Conservation (phyloP, 2,113 vertebrate genomes). For the Rhegmatorhina hoffmannsi region DNA sequence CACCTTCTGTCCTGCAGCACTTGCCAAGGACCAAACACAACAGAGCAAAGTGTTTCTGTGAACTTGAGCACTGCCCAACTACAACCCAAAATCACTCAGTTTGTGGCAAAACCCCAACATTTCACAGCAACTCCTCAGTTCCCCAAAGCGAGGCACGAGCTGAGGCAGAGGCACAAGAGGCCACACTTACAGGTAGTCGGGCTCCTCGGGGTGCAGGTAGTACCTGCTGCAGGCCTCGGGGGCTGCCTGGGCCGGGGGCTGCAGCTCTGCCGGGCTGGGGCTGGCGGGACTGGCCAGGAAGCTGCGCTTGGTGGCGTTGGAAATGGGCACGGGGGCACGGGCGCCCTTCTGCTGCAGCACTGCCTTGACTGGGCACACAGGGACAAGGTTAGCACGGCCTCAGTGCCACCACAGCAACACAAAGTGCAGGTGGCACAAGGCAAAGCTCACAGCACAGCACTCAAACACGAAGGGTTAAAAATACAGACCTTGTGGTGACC, state of each 20-base stretch:
- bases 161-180: background rate
- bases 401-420: background rate
- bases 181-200: constrained; percentile 84
- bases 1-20: background rate
- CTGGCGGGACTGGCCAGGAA: constrained; percentile 80
- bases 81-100: background rate
- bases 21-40: background rate
- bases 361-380: constrained; percentile 77
- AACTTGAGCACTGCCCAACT: background rate
- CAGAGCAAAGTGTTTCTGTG: background rate
- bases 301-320: constrained; percentile 87
- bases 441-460: background rate
- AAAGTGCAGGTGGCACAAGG: too few species aligned
- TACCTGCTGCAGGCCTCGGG: constrained; percentile 84
- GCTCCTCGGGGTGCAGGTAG: constrained; percentile 85
- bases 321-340: constrained; percentile 81
- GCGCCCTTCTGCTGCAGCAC: constrained; percentile 84
- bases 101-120: background rate
- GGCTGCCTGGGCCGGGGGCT: constrained; percentile 8
- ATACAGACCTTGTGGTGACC: accelerated
- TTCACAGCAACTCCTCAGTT: background rate
- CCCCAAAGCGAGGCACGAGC: accelerated
- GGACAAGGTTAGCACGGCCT: background rate
- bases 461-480: background rate
- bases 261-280: constrained; percentile 63